phyloP scores from a whole-genome alignment of 1,140 invertebrate genomes.

The Drosophila takahashii region DNA sequence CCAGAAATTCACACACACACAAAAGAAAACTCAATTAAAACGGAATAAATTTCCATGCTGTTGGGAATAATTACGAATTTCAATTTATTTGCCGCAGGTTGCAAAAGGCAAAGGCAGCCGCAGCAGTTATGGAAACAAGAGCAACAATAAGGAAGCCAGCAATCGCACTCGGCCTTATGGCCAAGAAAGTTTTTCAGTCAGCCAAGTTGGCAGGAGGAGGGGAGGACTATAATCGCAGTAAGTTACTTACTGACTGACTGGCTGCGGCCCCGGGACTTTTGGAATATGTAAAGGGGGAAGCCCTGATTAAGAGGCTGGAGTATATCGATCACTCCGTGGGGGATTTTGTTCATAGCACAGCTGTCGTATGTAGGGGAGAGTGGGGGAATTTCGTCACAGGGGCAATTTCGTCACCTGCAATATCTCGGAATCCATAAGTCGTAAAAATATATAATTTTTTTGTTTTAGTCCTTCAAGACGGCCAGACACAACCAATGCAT shows the following conservation, averaged over 20 bases:
- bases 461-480: too few relatives aligned
- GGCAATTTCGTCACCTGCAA: too few relatives aligned
- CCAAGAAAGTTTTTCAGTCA: conserved; percentile 48
- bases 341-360: not conserved
- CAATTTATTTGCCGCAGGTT: conserved; percentile 81
- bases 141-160: conserved; percentile 51
- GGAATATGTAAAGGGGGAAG: conserved; percentile 17
- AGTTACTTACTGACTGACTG: conserved; percentile 50
- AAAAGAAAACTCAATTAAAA: conserved; percentile 83
- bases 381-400: too few relatives aligned
- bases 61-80: conserved; percentile 83
- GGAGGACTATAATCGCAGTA: conserved; percentile 39
- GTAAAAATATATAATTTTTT: too few relatives aligned
- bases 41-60: conserved; percentile 81
- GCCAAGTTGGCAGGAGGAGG: not conserved
- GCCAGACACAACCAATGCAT: too few relatives aligned
- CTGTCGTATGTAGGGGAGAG: too few relatives aligned
- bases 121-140: conserved; percentile 49
- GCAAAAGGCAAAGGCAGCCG: conserved; percentile 64
- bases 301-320: not conserved
- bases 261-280: conserved; percentile 32
- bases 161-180: conserved; percentile 46
- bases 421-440: too few relatives aligned
- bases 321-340: conserved; percentile 13
- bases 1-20: conserved; percentile 57